A percentile compares a stretch with the other conserved stretches of the same genome.
These are phyloP conservation scores for Coenobita brevimanus DNA, from an alignment of 1,140 invertebrate species.

Conservation along the genomic window DNA sequence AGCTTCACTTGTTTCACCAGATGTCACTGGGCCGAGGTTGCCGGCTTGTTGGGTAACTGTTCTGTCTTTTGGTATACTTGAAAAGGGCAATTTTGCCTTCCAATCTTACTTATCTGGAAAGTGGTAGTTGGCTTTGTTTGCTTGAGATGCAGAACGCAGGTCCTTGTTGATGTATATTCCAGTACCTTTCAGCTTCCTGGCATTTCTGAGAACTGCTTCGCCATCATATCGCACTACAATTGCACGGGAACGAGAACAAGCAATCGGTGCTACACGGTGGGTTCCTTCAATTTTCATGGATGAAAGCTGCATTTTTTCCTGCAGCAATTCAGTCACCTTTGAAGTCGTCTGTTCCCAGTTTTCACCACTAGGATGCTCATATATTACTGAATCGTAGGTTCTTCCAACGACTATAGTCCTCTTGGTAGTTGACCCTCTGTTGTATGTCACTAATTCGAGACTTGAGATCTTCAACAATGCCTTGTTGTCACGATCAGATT, in stretches of 20 bases:
- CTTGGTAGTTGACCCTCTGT: not conserved
- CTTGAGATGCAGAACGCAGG: not conserved
- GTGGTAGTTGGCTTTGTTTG: not conserved
- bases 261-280: not conserved
- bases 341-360: not conserved
- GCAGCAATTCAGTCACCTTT: not conserved
- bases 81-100: not conserved
- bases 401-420: not conserved
- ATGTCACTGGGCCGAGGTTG: too few species aligned
- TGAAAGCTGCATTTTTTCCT: not conserved
- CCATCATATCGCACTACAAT: too few species aligned
- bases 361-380: not conserved
- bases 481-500: too few species aligned
- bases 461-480: not conserved
- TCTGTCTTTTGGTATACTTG: not conserved
- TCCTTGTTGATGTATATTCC: too few species aligned
- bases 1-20: too few species aligned
- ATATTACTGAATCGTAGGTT: not conserved
- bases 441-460: not conserved
- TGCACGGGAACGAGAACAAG: too few species aligned
- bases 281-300: not conserved
- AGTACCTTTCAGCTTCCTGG: too few species aligned
- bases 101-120: not conserved
- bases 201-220: too few species aligned
- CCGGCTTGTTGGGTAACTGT: too few species aligned